Evolutionary conservation across 1,140 invertebrate species (phyloP), one percentile per base, ranked within the genome.

Genomic region (Luehdorfia chinensis): DNA sequence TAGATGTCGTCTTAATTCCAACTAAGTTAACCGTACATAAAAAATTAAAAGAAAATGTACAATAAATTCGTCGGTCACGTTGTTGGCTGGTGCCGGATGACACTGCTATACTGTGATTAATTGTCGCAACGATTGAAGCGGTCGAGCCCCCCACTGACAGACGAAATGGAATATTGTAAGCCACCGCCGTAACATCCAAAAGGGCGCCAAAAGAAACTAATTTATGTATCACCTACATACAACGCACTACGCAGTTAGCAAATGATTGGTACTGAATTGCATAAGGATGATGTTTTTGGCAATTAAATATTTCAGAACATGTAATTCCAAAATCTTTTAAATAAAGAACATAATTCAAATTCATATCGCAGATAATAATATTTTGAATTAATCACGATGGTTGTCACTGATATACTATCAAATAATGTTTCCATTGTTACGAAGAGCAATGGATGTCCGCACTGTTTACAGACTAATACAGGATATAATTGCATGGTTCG

Each of bases 81-180:
- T 69, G 62, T 75, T 59, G 63, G 60, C 57, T 60, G 60, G 30
- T 52, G 60, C 60, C 56, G 70, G 71, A 86, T 86, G 83, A 86
- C 83, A 86, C 59, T 70, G 79, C 83, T 73, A 46, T 75, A 75
- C 72, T 68, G 52, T 86, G 83, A 86, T 86, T 84, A 83, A 86
- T 86, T 67, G 79, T 83, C 60, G 65, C 65, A 60, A 70, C 75
- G 70, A 85, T 84, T 80, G 81, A 75, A 74, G 70, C 60, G 56
- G 57, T 43, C 54, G 71, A 69, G 57, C 79, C 83, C 73, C 83
- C 83, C 76, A 84, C 83, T 77, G 83, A 60, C 64, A 72, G 28
- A 70, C 68, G 70, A 77, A 86, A 86, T 86, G 76, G 78, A 84
- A 83, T 83, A 84, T 75, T 73, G 66, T 68, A 60, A 66, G 59